Conservation (phyloP, 2,888 invertebrate species). For the Nephrotoma flavescens region DNA sequence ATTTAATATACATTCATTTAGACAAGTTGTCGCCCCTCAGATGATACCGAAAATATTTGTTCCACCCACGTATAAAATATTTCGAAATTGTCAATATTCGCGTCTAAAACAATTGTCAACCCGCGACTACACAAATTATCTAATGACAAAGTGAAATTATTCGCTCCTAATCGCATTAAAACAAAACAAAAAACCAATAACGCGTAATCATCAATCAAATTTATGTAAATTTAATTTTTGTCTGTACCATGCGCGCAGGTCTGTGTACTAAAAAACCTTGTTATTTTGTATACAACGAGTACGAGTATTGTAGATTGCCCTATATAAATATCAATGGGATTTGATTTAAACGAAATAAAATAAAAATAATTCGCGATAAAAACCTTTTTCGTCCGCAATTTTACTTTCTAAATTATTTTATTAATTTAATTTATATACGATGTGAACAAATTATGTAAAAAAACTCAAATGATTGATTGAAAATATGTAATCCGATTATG, state of each 20-base stretch:
- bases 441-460: neutral
- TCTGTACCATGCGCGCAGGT: neutral
- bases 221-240: neutral
- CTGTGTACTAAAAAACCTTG: neutral
- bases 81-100: neutral
- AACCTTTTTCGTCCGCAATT: neutral
- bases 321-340: neutral
- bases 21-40: neutral
- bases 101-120: neutral
- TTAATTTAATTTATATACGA: neutral
- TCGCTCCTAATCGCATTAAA: neutral
- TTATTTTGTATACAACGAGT: neutral
- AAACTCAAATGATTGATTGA: neutral
- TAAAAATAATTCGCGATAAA: neutral
- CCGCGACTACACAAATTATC: neutral
- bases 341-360: neutral
- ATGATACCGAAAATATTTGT: neutral
- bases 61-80: neutral
- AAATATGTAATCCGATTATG: neutral
- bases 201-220: neutral
- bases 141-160: neutral
- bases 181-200: neutral
- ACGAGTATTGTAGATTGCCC: neutral
- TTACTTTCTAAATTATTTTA: neutral
- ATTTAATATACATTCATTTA: neutral